Evolutionary conservation across 1,140 invertebrate species (phyloP).

Genomic region (Pogonomyrmex barbatus): DNA sequence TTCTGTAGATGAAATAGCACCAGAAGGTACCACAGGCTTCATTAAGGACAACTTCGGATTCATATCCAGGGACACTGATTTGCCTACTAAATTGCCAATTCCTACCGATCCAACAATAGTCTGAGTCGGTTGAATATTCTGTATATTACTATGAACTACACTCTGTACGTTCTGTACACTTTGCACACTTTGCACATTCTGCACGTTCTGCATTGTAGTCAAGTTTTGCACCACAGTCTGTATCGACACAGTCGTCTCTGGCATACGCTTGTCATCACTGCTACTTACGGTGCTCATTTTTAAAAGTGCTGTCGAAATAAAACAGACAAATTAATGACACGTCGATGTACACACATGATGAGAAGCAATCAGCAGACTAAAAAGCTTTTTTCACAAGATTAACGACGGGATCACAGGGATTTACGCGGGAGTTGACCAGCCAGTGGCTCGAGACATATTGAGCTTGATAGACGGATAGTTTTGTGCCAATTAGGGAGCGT

Average conservation of each 20-base stretch:
- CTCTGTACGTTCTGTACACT: slow-evolving; percentile 82
- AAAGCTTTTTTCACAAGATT: neutral
- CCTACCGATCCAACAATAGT: slow-evolving; percentile 77
- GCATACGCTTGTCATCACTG: slow-evolving; percentile 79
- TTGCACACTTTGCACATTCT: slow-evolving; percentile 79
- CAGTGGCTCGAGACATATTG: neutral
- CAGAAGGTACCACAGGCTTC: slow-evolving; percentile 80
- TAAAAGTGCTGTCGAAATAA: slow-evolving; percentile 54
- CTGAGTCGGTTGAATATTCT: slow-evolving; percentile 81
- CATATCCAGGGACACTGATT: slow-evolving; percentile 83
- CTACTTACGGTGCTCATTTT: slow-evolving; percentile 76
- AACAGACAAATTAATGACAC: slow-evolving; percentile 13
- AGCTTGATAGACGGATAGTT: neutral
- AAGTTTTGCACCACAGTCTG: slow-evolving; percentile 82
- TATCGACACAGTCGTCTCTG: slow-evolving; percentile 75
- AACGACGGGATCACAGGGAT: neutral
- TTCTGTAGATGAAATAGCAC: slow-evolving; percentile 78
- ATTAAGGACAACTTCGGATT: slow-evolving; percentile 83
- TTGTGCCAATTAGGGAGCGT: slow-evolving; percentile 22
- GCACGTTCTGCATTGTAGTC: slow-evolving; percentile 80
- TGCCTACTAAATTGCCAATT: slow-evolving; percentile 79
- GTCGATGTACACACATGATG: too few relatives aligned
- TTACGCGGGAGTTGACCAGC: neutral
- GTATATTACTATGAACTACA: slow-evolving; percentile 82
- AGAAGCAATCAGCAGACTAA: neutral